Base-by-base conservation (phyloP, 2,797 vertebrate genomes). In the Schizopygopsis malacanthus region DNA sequence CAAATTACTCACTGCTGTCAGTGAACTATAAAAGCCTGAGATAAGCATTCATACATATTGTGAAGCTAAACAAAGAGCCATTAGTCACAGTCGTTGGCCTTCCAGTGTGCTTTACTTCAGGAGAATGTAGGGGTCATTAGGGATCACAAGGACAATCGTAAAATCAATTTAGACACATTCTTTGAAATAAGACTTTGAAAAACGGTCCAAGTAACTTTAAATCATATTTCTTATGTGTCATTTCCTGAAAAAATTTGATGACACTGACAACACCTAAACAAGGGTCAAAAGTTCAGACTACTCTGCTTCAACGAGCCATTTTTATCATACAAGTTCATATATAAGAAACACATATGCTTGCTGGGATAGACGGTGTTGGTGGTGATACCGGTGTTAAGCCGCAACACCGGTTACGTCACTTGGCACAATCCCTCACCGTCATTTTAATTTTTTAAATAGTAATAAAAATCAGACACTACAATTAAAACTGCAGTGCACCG, bases 1-100 rank as follows among this genome's bases (percentile, higher is more conserved):
- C 28, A 56, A 39, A n/a, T 63, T 54, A 63, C 81, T 63, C 52
- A 33, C n/a, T 47, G 70, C 25, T 63, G 82, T 41, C 72, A 67
- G 33, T 54, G 28, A 76, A 39, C 18, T 37, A n/a, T 16, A 61
- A 10, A 47, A 50, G 71, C 50, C 43, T 76, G 41, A 52, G 45
- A 65, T 83, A 28, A 65, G 59, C 59, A 83, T 39, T 76, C 22
- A 41, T 43, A 47, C 5, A 28, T 10, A 77, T 41, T 52, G 45
- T 76, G 45, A 67, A 52, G 28, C 20, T 20, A 25, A 76, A 76
- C 59, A 76, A 83, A 67, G 72, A 41, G 20, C 20, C 15, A 37
- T 37, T 47, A 47, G 81, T 75, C 41, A 63, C 9, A 82, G 43
- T 28, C 13, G 2, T 52, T 65, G 11, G 33, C 4, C 12, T 39